Evolutionary conservation across 2,113 vertebrate species (phyloP).

Genomic region (Telmatochromis sp.): DNA sequence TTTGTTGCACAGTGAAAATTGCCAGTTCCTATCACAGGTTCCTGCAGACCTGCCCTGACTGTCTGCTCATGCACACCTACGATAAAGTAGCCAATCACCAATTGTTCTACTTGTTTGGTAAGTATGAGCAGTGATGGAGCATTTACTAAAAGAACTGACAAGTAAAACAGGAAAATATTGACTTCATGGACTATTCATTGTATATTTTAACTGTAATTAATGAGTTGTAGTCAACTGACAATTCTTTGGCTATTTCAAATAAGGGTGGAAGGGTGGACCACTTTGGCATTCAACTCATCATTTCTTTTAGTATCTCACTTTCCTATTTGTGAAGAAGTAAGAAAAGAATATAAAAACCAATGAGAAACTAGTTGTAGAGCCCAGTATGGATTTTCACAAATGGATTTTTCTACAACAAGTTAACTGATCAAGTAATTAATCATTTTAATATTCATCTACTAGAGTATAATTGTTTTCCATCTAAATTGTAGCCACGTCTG

Average conservation of each 20-base stretch:
- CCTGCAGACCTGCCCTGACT: not conserved
- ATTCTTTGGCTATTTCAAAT: not conserved
- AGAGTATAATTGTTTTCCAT: not conserved
- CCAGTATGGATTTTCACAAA: not conserved
- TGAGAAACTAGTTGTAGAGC: not conserved
- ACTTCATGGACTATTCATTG: not conserved
- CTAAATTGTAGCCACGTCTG: not conserved
- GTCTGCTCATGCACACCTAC: not conserved
- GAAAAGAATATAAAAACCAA: not conserved
- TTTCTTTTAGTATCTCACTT: not conserved
- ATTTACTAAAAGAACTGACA: not conserved
- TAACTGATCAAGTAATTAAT: not conserved
- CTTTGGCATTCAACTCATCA: not conserved
- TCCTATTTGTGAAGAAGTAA: not conserved
- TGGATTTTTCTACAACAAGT: not conserved
- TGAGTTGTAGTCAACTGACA: not conserved
- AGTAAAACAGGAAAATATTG: fast-evolving
- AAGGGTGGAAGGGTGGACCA: not conserved
- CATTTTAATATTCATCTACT: not conserved
- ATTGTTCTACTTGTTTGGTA: not conserved
- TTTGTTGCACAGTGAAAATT: not conserved
- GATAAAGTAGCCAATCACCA: not conserved
- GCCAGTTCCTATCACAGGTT: not conserved
- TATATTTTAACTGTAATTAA: not conserved
- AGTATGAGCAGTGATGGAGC: not conserved